Conservation (phyloP, 2,888 invertebrate genomes). For the Lepidocyrtoides sp. region DNA sequence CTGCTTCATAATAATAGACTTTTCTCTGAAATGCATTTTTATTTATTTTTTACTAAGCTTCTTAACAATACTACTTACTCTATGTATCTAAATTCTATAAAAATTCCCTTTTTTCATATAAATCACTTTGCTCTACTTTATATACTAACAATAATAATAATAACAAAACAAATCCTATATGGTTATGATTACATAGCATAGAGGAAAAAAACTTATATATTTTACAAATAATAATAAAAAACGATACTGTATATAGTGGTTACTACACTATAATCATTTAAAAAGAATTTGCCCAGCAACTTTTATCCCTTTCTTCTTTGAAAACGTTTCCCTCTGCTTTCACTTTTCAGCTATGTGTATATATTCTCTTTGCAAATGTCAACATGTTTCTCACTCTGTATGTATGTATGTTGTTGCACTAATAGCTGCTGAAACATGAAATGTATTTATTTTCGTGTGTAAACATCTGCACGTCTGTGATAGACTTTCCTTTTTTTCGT, state of each 20-base stretch:
- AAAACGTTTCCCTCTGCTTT: neutral
- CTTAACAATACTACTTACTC: neutral
- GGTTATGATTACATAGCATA: neutral
- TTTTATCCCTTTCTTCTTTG: neutral
- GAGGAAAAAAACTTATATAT: neutral
- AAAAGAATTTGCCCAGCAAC: constrained; percentile 8
- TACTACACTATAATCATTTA: neutral
- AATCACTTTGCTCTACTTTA: constrained; percentile 6
- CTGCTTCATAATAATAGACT: neutral
- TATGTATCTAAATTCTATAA: neutral
- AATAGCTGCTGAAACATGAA: neutral
- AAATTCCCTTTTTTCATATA: neutral
- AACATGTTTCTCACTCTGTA: neutral
- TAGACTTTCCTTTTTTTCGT: neutral
- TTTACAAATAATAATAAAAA: neutral
- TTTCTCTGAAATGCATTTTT: neutral
- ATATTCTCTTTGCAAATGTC: neutral
- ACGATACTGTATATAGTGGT: neutral
- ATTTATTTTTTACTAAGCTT: constrained; percentile 1
- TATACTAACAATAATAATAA: neutral
- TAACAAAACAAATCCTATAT: neutral
- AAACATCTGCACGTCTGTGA: neutral
- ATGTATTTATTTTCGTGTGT: neutral
- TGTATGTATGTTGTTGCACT: no score
- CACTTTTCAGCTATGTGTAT: neutral